These are phyloP conservation scores for Serranus cabrilla DNA, from an alignment of 2,797 vertebrate species.

Conservation along the genomic window DNA sequence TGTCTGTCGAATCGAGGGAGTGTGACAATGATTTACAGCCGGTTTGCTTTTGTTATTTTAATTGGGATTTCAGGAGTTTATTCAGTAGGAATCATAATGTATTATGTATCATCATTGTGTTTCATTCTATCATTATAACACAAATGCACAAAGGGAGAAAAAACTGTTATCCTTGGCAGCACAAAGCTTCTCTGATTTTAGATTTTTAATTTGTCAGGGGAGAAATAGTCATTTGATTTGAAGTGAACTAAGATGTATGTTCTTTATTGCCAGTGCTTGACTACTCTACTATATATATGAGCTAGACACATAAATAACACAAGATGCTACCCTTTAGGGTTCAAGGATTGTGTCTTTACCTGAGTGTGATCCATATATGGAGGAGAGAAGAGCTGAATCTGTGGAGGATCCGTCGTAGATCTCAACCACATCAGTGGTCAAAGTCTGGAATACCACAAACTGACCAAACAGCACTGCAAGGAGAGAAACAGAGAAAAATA, in stretches of 20 bases:
- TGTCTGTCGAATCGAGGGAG: constrained; percentile 19
- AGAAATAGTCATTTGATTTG: constrained; percentile 9
- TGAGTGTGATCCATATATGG: constrained; percentile 97
- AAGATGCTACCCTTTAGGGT: neutral
- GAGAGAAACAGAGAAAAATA: constrained; percentile 1
- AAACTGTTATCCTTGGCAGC: neutral
- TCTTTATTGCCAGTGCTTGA: neutral
- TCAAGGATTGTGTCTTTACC: constrained; percentile 81
- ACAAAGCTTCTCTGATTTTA: neutral
- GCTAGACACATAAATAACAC: constrained; percentile 6
- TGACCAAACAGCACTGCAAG: constrained; percentile 96
- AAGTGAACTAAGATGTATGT: constrained; percentile 18
- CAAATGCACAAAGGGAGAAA: constrained; percentile 7
- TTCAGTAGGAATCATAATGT: constrained; percentile 38
- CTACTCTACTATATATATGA: neutral
- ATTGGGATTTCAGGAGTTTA: constrained; percentile 45
- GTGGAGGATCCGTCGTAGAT: constrained; percentile 93
- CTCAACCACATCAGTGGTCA: constrained; percentile 93
- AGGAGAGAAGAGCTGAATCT: constrained; percentile 93
- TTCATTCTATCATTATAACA: constrained; percentile 38
- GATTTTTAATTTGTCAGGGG: constrained; percentile 18
- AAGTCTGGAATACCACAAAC: constrained; percentile 98
- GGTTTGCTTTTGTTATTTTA: constrained; percentile 41
- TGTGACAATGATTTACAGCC: constrained; percentile 37
- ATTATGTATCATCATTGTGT: constrained; percentile 28